These are phyloP conservation scores for Synergus gifuensis DNA, from an alignment of 2,888 invertebrate genomes.

Conservation along the genomic window DNA sequence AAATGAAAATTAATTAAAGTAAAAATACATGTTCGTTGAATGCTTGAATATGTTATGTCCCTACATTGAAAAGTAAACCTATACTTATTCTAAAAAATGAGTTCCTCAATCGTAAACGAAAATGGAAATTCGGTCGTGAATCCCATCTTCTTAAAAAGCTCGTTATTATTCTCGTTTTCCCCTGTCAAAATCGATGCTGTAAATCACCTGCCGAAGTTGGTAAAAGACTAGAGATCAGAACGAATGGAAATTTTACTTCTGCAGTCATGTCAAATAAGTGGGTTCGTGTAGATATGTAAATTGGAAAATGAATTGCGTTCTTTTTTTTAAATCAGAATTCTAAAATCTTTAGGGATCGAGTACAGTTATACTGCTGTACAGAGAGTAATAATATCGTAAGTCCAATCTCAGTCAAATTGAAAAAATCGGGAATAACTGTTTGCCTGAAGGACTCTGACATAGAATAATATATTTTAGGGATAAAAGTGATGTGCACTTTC, in stretches of 20 bases:
- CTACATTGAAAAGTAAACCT: background rate
- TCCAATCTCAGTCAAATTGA: too few species aligned
- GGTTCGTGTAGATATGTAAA: slow-evolving; percentile 12
- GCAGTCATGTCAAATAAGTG: slow-evolving; percentile 28
- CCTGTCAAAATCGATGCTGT: slow-evolving; percentile 20
- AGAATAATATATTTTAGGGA: too few species aligned
- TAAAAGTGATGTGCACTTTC: too few species aligned
- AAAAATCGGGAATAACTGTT: too few species aligned
- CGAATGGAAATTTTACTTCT: slow-evolving; percentile 23
- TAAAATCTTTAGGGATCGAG: background rate
- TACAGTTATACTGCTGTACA: too few species aligned
- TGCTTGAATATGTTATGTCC: background rate
- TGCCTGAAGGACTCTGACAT: too few species aligned
- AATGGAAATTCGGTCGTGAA: slow-evolving; percentile 1
- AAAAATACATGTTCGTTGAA: background rate
- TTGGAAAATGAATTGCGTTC: slow-evolving; percentile 18
- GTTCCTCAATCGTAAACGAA: background rate
- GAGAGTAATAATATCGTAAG: too few species aligned
- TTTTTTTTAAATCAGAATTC: slow-evolving; percentile 10
- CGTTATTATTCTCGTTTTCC: slow-evolving; percentile 16
- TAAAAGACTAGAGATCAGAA: slow-evolving; percentile 22
- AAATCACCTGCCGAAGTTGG: slow-evolving; percentile 14
- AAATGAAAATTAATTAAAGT: background rate
- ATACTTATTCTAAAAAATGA: background rate
- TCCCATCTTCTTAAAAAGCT: slow-evolving; percentile 28